A percentile compares a stretch with the other conserved stretches of the same genome.
These are phyloP conservation scores for Xyrauchen texanus DNA, from an alignment of 2,113 vertebrate genomes.

Conservation along the genomic window DNA sequence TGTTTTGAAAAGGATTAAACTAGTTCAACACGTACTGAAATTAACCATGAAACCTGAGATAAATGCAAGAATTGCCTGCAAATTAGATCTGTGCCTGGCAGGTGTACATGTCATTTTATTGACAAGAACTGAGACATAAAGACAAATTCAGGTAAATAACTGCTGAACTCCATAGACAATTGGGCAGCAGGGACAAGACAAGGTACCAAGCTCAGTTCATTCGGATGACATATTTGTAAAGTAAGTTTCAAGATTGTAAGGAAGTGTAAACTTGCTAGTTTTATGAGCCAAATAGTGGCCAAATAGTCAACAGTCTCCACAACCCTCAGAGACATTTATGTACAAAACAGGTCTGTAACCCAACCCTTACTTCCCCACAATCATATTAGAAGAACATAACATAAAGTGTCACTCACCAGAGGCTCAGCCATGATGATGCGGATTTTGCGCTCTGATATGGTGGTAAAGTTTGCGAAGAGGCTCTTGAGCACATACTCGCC, in stretches of 20 bases:
- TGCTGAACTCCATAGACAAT: not conserved
- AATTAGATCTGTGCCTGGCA: not conserved
- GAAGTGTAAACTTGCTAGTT: too few relatives aligned
- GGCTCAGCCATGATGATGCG: slow-evolving; percentile 97
- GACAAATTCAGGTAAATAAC: not conserved
- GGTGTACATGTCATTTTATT: not conserved
- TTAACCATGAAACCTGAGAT: not conserved
- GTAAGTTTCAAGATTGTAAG: too few relatives aligned
- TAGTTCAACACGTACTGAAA: too few relatives aligned
- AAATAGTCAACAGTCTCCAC: too few relatives aligned
- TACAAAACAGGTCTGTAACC: too few relatives aligned
- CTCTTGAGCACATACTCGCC: slow-evolving; percentile 97
- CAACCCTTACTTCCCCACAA: too few relatives aligned
- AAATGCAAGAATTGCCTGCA: not conserved
- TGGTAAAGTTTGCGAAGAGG: slow-evolving; percentile 93
- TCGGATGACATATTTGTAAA: too few relatives aligned
- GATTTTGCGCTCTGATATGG: slow-evolving; percentile 92
- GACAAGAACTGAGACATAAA: not conserved
- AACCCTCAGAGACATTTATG: too few relatives aligned
- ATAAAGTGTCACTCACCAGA: slow-evolving; percentile 79
- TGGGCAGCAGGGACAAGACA: not conserved
- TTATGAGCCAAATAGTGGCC: too few relatives aligned
- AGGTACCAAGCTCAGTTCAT: not conserved
- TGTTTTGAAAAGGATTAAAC: not conserved
- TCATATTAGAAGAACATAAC: too few relatives aligned